These are phyloP conservation scores for Drosophila nigricruria DNA, from an alignment of 2,888 invertebrate species.

Conservation along the genomic window DNA sequence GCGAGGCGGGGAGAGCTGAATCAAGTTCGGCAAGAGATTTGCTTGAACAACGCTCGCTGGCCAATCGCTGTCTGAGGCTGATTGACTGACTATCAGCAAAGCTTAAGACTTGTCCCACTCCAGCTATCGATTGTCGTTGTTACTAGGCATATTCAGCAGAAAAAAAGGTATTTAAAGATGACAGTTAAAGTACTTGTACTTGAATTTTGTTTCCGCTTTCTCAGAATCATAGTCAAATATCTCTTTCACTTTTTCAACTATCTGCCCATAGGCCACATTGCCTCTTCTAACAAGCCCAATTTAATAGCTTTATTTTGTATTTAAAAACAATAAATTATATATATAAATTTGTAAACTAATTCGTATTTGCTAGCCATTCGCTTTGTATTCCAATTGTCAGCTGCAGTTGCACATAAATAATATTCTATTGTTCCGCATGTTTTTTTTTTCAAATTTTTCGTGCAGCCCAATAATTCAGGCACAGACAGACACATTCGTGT, in stretches of 20 bases:
- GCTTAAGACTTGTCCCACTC: too few relatives aligned
- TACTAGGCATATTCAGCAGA: too few relatives aligned
- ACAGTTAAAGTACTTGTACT: too few relatives aligned
- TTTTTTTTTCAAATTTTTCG: neutral
- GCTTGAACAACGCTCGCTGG: neutral
- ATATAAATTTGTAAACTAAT: neutral
- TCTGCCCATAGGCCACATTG: neutral
- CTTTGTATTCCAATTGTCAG: neutral
- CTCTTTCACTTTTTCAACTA: too few relatives aligned
- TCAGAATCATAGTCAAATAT: too few relatives aligned
- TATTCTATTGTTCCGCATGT: neutral
- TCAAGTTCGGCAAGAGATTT: neutral
- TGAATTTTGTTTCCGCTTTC: too few relatives aligned
- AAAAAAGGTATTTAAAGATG: too few relatives aligned
- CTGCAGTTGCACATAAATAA: constrained; percentile 3
- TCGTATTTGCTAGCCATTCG: neutral
- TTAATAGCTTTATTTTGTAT: neutral
- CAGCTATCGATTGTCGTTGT: too few relatives aligned
- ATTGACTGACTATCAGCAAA: neutral
- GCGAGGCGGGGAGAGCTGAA: neutral
- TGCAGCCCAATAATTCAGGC: constrained; percentile 11
- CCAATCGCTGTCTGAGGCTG: neutral
- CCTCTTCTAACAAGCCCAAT: neutral
- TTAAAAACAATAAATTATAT: neutral
- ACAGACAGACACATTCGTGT: constrained; percentile 5